Conservation (phyloP, 1,140 invertebrate genomes). For the Holotrichia oblita region DNA sequence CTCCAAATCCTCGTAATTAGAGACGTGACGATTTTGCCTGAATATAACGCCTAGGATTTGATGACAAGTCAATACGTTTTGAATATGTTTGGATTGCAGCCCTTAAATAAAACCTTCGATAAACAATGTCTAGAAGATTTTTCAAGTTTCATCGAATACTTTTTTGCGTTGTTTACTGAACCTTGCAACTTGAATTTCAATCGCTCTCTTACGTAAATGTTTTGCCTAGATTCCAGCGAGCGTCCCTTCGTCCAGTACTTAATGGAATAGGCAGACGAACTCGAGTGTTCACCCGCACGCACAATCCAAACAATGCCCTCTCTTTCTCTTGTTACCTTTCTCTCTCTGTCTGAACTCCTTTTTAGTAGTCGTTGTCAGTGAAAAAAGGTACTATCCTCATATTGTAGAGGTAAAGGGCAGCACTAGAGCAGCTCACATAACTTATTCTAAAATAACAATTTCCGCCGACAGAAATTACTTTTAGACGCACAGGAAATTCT, state of each 20-base stretch:
- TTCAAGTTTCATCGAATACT: too few relatives aligned
- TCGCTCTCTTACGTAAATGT: background rate
- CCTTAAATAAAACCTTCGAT: too few relatives aligned
- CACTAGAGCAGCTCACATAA: background rate
- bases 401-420: background rate
- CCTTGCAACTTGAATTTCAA: background rate
- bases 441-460: slow-evolving; percentile 18
- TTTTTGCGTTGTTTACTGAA: background rate
- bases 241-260: background rate
- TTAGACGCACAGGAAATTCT: background rate
- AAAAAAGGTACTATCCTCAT: background rate
- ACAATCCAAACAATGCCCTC: background rate
- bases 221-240: background rate
- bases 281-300: background rate
- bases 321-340: background rate
- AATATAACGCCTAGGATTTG: too few relatives aligned
- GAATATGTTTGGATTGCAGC: too few relatives aligned
- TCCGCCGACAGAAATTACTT: slow-evolving; percentile 15
- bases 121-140: too few relatives aligned
- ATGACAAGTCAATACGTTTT: too few relatives aligned
- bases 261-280: background rate
- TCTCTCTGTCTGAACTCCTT: background rate
- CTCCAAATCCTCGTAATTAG: too few relatives aligned
- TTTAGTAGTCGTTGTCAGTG: background rate
- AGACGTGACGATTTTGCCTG: too few relatives aligned